Base-by-base conservation (phyloP, 2,797 vertebrate species). In the Cossypha caffra region DNA sequence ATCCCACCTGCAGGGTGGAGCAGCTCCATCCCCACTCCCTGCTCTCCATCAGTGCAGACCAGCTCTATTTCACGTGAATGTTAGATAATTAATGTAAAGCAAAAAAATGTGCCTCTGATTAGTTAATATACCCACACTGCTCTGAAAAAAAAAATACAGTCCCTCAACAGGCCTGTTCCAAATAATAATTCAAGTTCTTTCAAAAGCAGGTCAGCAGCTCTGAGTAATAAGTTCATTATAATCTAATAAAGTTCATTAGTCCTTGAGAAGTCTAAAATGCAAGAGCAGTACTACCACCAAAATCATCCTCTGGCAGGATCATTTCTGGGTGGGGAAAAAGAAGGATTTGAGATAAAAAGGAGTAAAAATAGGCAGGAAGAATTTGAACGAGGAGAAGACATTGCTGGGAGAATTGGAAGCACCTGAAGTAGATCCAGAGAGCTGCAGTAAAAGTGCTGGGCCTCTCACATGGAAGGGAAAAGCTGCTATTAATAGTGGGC, bases 201-300 rank as follows among this genome's bases (percentile, higher is more conserved):
- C 38, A 13, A 96, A 97, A 97, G 86, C 95, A 91, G 94, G 96
- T 96, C 96, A 97, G 84, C 90, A 92, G 95, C 76, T 5, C 16
- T 90, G 87, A 97, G 95, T 95, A 96, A 96, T 96, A 96, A 95
- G 93, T 95, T 97, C 88, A 94, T 96, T 97, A 94, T 95, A 96
- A 96, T 96, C 96, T 96, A 96, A 96, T 95, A 95, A 97, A 97
- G 97, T 96, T 97, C 96, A 97, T 97, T 96, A 96, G 90, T 96
- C 95, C 96, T 97, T 97, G 96, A 96, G 95, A 98, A 97, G 90
- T 93, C 84, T 93, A 92, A 96, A 92, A 96, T 15, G 79, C 81
- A 84, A 93, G 82, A 96, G 90, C 95, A 67, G 57, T 87, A 75
- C 86, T 81, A 93, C 89, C 33, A 88, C 84, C 29, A 68, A 73